These are phyloP conservation scores for Poeciliopsis turrubarensis DNA, from an alignment of 2,113 vertebrate species.

Conservation along the genomic window DNA sequence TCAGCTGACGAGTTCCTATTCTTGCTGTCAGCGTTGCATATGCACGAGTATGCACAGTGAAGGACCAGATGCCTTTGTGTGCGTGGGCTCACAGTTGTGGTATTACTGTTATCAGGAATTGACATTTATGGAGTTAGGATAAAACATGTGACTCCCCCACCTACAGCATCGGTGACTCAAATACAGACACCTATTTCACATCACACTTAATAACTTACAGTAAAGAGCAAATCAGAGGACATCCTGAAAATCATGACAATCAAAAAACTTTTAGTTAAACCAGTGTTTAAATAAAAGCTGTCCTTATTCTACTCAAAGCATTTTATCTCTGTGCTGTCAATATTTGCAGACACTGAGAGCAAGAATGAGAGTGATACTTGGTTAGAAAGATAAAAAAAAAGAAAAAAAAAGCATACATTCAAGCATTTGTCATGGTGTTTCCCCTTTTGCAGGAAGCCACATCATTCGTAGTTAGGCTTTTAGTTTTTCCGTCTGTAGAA, in stretches of 20 bases:
- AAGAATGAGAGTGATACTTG: slow-evolving; percentile 24
- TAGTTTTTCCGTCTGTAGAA: slow-evolving; percentile 41
- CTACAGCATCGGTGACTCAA: slow-evolving; percentile 69
- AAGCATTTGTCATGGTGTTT: slow-evolving; percentile 63
- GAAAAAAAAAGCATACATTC: slow-evolving; percentile 26
- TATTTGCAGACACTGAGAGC: background rate
- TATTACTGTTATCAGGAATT: slow-evolving; percentile 62
- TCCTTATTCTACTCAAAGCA: background rate
- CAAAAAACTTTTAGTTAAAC: background rate
- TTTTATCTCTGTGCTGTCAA: background rate
- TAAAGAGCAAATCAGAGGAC: slow-evolving; percentile 18
- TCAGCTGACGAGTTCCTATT: background rate
- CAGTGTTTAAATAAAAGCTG: background rate
- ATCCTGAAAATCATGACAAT: slow-evolving; percentile 1
- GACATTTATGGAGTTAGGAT: slow-evolving; percentile 67
- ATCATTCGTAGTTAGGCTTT: slow-evolving; percentile 57
- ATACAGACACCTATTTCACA: slow-evolving; percentile 19
- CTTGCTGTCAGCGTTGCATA: background rate
- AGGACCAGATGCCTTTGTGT: slow-evolving; percentile 9
- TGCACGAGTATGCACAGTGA: background rate
- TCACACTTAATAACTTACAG: slow-evolving; percentile 47
- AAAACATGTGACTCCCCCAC: slow-evolving; percentile 73
- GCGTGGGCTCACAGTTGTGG: slow-evolving; percentile 21
- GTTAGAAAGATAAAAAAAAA: slow-evolving; percentile 12
- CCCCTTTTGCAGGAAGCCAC: slow-evolving; percentile 71